Conservation (phyloP, 2,888 invertebrate genomes). For the Ganaspis brasiliensis region DNA sequence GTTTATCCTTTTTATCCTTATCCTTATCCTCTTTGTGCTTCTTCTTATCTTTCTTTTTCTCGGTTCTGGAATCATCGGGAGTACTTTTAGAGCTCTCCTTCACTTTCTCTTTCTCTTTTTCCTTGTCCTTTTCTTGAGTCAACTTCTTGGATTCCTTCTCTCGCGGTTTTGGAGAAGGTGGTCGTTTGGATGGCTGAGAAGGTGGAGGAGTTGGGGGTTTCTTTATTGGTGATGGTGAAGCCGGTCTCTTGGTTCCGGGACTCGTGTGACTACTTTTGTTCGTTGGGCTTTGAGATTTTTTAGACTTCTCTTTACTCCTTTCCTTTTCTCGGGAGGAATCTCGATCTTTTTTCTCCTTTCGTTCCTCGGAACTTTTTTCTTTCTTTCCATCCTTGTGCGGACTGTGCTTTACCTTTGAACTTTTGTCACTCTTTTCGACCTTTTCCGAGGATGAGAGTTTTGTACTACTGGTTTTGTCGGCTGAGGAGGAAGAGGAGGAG, state of each 20-base stretch:
- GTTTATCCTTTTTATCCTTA: constrained; percentile 83
- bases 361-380: constrained; percentile 79
- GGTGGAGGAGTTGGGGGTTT: constrained; percentile 74
- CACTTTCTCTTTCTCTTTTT: constrained; percentile 81
- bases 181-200: constrained; percentile 67
- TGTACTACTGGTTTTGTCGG: constrained; percentile 75
- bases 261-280: constrained; percentile 75
- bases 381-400: constrained; percentile 82
- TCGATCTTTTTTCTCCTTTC: constrained; percentile 81
- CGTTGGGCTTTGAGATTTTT: constrained; percentile 80
- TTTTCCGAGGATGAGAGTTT: constrained; percentile 81
- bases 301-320: constrained; percentile 82
- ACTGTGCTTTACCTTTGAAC: constrained; percentile 81
- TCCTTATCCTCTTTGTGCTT: constrained; percentile 83
- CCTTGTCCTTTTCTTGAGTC: constrained; percentile 66
- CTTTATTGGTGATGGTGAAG: constrained; percentile 74
- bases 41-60: constrained; percentile 81
- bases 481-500: constrained; percentile 21
- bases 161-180: constrained; percentile 73
- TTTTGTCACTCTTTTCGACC: constrained; percentile 82
- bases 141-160: constrained; percentile 76
- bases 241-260: constrained; percentile 71
- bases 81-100: constrained; percentile 80
- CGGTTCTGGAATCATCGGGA: constrained; percentile 82
- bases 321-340: constrained; percentile 81